Conservation (phyloP, 2,888 invertebrate genomes). For the Chloroclysta siterata region DNA sequence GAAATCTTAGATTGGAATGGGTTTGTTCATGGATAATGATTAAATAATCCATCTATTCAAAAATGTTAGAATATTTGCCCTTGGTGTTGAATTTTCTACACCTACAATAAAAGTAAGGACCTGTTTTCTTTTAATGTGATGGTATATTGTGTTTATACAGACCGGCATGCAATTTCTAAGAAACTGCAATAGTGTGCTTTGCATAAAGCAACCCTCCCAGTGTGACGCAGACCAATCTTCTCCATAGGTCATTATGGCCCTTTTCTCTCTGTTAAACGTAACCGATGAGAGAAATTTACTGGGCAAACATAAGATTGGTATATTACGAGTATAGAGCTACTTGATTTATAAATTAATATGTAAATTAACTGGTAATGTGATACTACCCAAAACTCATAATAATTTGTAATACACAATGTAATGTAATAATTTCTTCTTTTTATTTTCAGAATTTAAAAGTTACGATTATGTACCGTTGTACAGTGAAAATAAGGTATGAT, state of each 20-base stretch:
- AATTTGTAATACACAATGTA: slow-evolving; percentile 37
- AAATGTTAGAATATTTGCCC: too few species aligned
- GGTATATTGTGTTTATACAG: too few species aligned
- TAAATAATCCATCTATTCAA: too few species aligned
- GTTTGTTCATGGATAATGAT: too few species aligned
- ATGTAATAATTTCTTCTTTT: slow-evolving; percentile 46
- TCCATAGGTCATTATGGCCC: not conserved
- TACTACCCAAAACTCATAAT: slow-evolving; percentile 36
- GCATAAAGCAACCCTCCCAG: too few species aligned
- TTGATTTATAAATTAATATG: slow-evolving; percentile 34
- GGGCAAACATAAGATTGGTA: not conserved
- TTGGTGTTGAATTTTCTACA: too few species aligned
- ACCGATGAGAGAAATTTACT: slow-evolving; percentile 3
- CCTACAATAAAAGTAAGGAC: too few species aligned
- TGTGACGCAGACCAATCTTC: not conserved
- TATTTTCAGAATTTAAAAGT: slow-evolving; percentile 27
- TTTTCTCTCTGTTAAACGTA: not conserved
- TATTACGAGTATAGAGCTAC: slow-evolving; percentile 23
- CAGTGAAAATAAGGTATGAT: slow-evolving; percentile 22
- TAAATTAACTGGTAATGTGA: slow-evolving; percentile 44
- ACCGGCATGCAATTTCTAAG: too few species aligned
- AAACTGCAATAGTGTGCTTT: too few species aligned
- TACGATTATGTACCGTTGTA: slow-evolving; percentile 14
- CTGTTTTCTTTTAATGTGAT: too few species aligned
- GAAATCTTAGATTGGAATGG: too few species aligned